Evolutionary conservation across 2,797 vertebrate species (phyloP).

Genomic region (Prionace glauca): DNA sequence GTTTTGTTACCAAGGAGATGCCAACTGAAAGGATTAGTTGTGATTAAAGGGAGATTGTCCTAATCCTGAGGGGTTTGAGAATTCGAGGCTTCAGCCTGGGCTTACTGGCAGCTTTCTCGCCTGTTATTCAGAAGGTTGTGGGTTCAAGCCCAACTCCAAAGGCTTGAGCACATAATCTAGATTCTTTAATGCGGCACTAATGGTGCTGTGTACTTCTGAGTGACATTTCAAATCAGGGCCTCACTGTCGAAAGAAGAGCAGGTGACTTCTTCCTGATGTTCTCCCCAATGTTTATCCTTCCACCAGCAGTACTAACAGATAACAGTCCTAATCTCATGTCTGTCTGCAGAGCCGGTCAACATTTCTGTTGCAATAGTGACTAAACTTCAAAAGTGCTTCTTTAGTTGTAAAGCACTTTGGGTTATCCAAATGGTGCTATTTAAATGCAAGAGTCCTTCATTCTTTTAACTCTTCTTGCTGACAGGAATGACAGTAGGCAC

Average conservation of each 20-base stretch:
- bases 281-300: neutral
- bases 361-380: neutral
- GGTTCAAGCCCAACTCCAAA: neutral
- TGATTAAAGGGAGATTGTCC: neutral
- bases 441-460: neutral
- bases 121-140: neutral
- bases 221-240: neutral
- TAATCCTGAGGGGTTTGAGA: neutral
- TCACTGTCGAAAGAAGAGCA: neutral
- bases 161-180: neutral
- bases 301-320: neutral
- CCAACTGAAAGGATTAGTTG: neutral
- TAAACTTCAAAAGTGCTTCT: neutral
- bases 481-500: neutral
- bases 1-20: neutral
- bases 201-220: neutral
- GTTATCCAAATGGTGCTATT: neutral
- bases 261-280: neutral
- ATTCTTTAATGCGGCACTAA: neutral
- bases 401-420: neutral
- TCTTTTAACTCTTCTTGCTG: neutral
- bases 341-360: neutral
- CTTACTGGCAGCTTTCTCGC: neutral
- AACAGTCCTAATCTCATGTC: neutral
- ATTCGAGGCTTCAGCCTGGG: neutral